Base-by-base conservation (phyloP, 2,113 vertebrate genomes). In the Xiphophorus couchianus region DNA sequence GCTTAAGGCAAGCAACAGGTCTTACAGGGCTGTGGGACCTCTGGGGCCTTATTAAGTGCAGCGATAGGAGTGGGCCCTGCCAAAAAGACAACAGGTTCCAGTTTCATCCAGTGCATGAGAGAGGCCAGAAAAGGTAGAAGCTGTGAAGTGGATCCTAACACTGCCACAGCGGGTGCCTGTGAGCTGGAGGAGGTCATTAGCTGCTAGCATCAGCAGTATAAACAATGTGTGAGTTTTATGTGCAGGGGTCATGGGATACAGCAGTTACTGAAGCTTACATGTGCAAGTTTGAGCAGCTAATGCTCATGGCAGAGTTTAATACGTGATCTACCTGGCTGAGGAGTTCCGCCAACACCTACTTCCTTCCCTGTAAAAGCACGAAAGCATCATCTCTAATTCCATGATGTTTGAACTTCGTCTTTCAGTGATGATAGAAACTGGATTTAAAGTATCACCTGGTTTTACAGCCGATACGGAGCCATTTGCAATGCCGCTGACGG, bases 11-110 rank as follows among this genome's bases (percentile, higher is more conserved):
- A 85, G 87, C 80, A 88, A 70, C 66, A 74, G 77, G 76, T 84
- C 94, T 94, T 95, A 94, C 93, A 94, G 90, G 90, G 82, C 86
- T 88, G 71, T 79, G 88, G 86, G 84, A 91, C 83, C 89, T 90
- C 91, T 77, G 91, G 73, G 84, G 86, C 73, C 74, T 86, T 86
- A 88, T 75, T 90, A 88, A 66, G 88, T 76, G 87, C 62, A 73
- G 75, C 81, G 92, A 83, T 86, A 92, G 91, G 42, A 13, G 89
- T 89, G 63, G 90, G 84, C 82, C 73, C 94, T 94, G 94, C 84
- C 90, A 93, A 95, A 89, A 89, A 94, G 82, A 94, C 88, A 92
- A 93, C 89, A 94, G 63, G 86, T 86, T 88, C 83, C 88, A 86
- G 66, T 78, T 91, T 92, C 74, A 92, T 84, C 69, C 69, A 84